Base-by-base conservation (phyloP, 2,797 vertebrate genomes). In the Acanthornis magna region DNA sequence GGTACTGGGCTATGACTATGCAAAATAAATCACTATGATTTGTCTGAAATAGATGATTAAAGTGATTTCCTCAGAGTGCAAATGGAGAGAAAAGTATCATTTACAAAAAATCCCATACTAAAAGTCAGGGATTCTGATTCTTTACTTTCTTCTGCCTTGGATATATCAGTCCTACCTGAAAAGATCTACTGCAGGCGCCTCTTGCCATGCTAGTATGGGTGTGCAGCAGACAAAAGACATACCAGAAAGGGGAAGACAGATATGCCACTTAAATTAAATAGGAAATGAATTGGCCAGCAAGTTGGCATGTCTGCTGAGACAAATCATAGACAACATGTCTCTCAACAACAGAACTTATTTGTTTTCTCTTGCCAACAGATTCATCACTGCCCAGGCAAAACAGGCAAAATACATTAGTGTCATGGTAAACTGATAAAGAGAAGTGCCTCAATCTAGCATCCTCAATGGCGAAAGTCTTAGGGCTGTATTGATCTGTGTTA, bases 361-460 rank as follows among this genome's bases (percentile, higher is more conserved):
- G 97, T 98, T 98, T 98, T 97, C 97, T 98, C 98, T 98, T 98
- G 98, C 98, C 98, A 98, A 98, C 98, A 98, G 98, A 99, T 99
- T 99, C 98, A 99, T 99, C 98, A 99, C 98, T 98, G 98, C 98
- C 98, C 97, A 98, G 98, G 98, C 99, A 99, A 99, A 99, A 98
- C 98, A 98, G 98, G 98, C 98, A 99, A 99, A 99, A 98, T 98
- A 98, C 99, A 99, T 99, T 99, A 99, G 98, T 98, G 99, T 99
- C 99, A 99, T 98, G 98, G 98, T 98, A 98, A 98, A 99, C 98
- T 98, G 99, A 99, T 99, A 99, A 98, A 98, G 98, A 98, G 98
- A 98, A 98, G 98, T 98, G 98, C 97, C 98, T 98, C 98, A 98
- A 98, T 98, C 98, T 98, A 98, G 91, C 98, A 98, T 98, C 98